Conservation (phyloP, 1,140 invertebrate species). For the Drosophila pallidifrons region DNA sequence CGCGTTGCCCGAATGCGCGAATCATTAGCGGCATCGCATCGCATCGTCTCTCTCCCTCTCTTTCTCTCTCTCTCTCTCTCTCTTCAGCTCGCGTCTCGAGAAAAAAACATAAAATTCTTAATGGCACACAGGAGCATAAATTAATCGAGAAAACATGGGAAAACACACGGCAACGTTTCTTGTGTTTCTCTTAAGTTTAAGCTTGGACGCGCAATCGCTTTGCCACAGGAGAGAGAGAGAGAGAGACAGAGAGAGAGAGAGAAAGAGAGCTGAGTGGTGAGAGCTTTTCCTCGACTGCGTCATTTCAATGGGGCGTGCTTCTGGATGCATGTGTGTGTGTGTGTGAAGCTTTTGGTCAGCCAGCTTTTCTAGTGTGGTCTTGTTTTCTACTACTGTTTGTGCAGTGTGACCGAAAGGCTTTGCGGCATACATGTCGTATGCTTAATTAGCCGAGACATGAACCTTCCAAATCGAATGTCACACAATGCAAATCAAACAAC, state of each 20-base stretch:
- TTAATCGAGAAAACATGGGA: slow-evolving; percentile 8
- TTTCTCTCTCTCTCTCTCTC: too few relatives aligned
- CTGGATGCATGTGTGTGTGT: neutral
- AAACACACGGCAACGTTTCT: neutral
- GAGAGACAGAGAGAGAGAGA: neutral
- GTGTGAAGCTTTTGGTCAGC: slow-evolving; percentile 27
- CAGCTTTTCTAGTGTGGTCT: slow-evolving; percentile 24
- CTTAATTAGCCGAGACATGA: slow-evolving; percentile 41
- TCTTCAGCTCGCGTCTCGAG: neutral
- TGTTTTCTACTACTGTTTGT: neutral
- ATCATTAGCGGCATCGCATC: slow-evolving; percentile 19
- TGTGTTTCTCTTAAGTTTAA: neutral
- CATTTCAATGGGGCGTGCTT: slow-evolving; percentile 9
- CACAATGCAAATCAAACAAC: too few relatives aligned
- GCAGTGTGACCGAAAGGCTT: neutral
- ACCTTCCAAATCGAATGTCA: slow-evolving; percentile 10
- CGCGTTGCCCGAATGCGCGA: neutral
- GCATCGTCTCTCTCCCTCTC: neutral
- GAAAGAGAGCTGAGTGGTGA: neutral
- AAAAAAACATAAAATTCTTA: slow-evolving; percentile 23
- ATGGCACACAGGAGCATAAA: slow-evolving; percentile 31
- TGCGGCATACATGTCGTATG: slow-evolving; percentile 9
- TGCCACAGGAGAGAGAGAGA: neutral
- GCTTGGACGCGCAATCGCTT: slow-evolving; percentile 10
- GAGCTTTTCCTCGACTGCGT: slow-evolving; percentile 30